These are phyloP conservation scores for Neodiprion pinetum DNA, from an alignment of 1,140 invertebrate genomes.

Conservation along the genomic window DNA sequence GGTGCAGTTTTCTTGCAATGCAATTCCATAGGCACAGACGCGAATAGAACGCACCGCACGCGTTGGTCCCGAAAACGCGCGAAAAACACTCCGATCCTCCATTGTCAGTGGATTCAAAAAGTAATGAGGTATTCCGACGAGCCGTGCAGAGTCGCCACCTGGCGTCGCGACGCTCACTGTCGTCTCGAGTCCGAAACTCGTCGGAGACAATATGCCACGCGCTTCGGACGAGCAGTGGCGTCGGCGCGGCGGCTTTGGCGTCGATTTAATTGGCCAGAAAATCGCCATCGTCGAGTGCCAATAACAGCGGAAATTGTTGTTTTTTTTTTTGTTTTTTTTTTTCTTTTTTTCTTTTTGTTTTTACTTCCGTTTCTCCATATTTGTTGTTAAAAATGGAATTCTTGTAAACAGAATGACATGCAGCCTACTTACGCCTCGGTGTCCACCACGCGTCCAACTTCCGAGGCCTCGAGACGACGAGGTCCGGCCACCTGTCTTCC, in stretches of 20 bases:
- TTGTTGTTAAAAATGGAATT: constrained; percentile 41
- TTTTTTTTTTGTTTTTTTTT: too few species aligned
- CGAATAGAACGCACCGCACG: too few species aligned
- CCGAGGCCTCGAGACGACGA: constrained; percentile 61
- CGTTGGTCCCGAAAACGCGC: too few species aligned
- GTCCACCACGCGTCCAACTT: constrained; percentile 58
- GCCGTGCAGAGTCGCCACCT: not conserved
- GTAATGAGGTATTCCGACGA: not conserved
- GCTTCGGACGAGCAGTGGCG: too few species aligned
- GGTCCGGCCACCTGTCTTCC: constrained; percentile 64
- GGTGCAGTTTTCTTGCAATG: too few species aligned
- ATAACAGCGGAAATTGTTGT: constrained; percentile 24
- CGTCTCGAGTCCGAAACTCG: too few species aligned
- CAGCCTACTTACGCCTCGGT: constrained; percentile 55
- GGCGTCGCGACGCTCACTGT: too few species aligned
- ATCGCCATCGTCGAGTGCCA: not conserved
- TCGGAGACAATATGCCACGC: not conserved
- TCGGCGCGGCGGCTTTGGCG: too few species aligned
- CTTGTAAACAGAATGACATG: not conserved
- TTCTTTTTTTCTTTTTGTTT: too few species aligned
- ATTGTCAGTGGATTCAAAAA: not conserved
- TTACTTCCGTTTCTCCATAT: not conserved
- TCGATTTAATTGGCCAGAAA: too few species aligned
- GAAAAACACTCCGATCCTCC: too few species aligned
- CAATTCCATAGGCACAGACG: too few species aligned